Percentiles rank a stretch among this genome's conserved stretches.
Evolutionary conservation across 2,888 invertebrate genomes (phyloP).

Genomic region (Polydrusus tereticollis): DNA sequence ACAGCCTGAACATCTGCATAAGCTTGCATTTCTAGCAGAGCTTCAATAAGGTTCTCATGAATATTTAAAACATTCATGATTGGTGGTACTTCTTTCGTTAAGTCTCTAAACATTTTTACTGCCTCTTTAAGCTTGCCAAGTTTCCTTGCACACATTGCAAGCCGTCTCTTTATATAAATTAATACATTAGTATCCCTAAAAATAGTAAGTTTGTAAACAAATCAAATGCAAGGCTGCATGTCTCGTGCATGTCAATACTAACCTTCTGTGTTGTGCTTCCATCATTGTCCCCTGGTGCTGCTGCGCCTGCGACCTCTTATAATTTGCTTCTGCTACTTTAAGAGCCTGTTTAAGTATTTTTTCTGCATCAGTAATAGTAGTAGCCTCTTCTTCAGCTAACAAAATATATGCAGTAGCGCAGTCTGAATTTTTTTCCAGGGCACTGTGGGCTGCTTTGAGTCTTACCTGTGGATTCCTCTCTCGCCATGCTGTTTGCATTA

Average conservation of each 20-base stretch:
- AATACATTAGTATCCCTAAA: conserved; percentile 90
- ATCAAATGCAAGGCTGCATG: background rate
- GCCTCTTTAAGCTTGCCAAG: conserved; percentile 95
- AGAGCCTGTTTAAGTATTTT: conserved; percentile 86
- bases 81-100: conserved; percentile 96
- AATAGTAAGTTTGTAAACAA: too few species aligned
- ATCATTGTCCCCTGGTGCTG: conserved; percentile 81
- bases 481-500: conserved; percentile 97
- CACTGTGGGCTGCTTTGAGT: conserved; percentile 91
- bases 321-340: conserved; percentile 83
- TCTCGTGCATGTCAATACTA: background rate
- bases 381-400: conserved; percentile 96
- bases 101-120: conserved; percentile 95
- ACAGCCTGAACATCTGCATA: conserved; percentile 97
- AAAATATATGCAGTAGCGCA: conserved; percentile 96
- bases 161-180: conserved; percentile 92
- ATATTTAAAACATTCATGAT: conserved; percentile 94
- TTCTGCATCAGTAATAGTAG: conserved; percentile 90
- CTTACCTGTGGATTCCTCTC: conserved; percentile 86
- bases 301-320: conserved; percentile 82
- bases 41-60: conserved; percentile 97
- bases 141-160: conserved; percentile 98
- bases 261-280: conserved; percentile 79
- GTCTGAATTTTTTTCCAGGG: conserved; percentile 88
- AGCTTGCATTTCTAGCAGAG: conserved; percentile 93